Conservation (phyloP, 2,113 vertebrate species). For the Propithecus coquereli region DNA sequence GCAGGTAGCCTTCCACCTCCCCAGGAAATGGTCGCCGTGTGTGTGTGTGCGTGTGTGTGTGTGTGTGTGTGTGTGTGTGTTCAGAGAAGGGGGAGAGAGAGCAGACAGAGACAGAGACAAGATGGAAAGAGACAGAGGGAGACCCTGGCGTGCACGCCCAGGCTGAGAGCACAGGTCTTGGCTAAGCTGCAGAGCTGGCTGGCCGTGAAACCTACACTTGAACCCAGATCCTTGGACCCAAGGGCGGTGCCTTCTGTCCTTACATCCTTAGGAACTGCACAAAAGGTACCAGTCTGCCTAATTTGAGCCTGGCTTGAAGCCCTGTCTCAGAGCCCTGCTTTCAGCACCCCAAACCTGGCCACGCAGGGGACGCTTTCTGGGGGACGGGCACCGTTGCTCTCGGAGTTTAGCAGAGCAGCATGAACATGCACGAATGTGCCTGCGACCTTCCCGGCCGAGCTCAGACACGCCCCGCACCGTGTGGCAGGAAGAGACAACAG, state of each 20-base stretch:
- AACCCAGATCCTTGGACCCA: background rate
- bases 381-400: accelerated
- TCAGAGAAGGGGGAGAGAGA: background rate
- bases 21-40: background rate
- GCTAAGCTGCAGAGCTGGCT: background rate
- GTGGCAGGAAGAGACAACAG: background rate
- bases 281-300: background rate
- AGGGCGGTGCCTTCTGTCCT: background rate
- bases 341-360: accelerated
- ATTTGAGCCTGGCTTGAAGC: background rate
- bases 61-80: accelerated
- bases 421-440: accelerated
- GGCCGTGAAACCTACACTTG: background rate
- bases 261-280: background rate
- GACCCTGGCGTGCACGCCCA: background rate
- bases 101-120: background rate
- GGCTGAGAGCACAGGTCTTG: background rate
- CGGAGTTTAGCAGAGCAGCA: background rate
- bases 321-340: background rate
- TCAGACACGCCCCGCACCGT: background rate
- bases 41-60: background rate
- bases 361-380: accelerated
- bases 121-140: background rate
- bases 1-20: background rate
- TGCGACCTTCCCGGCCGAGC: background rate